Evolutionary conservation across 2,113 vertebrate species (phyloP), one percentile per base, ranked within the genome.

Genomic region (Oreotragus oreotragus): DNA sequence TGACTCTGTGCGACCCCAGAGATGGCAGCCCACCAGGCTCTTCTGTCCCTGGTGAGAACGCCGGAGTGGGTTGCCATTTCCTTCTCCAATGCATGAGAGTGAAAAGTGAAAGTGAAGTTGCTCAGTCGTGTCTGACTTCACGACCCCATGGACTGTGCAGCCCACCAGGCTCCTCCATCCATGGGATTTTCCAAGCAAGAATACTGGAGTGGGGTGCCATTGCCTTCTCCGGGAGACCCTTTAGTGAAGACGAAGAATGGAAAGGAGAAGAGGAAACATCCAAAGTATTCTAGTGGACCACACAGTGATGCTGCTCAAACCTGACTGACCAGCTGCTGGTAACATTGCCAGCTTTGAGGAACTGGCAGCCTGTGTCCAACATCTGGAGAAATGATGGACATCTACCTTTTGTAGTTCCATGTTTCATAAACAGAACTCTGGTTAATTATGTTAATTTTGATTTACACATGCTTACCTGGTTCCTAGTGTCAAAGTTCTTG

Each of bases 211-310:
- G n/a, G n/a, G n/a, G n/a, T n/a, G n/a, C n/a, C n/a, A n/a, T n/a
- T n/a, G n/a, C n/a, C n/a, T n/a, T n/a, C n/a, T n/a, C n/a, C n/a
- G n/a, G n/a, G 94, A 79, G 47, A 77, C 33, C 62, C n/a, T 84
- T 80, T 92, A 43, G 36, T 66, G 88, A 95, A 95, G 79, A 33
- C 51, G 27, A 76, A 80, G 85, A 94, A 81, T 53, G 79, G 43
- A 49, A 96, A 79, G 14, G 47, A 96, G 90, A 95, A 77, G 47
- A 98, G 96, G 70, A 98, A 98, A 66, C 79, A 95, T 93, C n/a
- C 21, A 1, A 93, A 88, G 16, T 60, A 96, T 98, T 96, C 45
- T 86, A 7, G 39, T 33, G 76, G 94, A 91, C 85, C 94, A 86
- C 90, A 97, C 95, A 93, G 62, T 27, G 85, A 36, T 96, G 76